These are phyloP conservation scores for Amitus sp. DNA, from an alignment of 2,888 invertebrate genomes.

Conservation along the genomic window DNA sequence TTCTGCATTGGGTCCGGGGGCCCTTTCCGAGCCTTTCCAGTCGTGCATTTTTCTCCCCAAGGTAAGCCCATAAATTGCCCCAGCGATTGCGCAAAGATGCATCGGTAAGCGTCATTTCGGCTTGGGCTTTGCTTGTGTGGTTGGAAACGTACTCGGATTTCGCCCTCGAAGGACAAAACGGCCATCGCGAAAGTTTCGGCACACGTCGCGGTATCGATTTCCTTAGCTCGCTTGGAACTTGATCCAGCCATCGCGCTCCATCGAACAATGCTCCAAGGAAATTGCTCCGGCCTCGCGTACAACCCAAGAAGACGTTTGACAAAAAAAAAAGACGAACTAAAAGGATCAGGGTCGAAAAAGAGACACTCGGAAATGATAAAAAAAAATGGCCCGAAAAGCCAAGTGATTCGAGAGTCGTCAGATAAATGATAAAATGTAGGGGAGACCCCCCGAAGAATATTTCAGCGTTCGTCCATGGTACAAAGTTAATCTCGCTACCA, in stretches of 20 bases:
- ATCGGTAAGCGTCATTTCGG: no score
- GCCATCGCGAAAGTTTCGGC: conserved; percentile 11
- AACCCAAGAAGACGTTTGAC: no score
- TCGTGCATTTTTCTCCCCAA: conserved; percentile 31
- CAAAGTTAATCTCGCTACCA: no score
- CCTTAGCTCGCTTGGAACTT: conserved; percentile 27
- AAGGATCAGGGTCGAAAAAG: background rate
- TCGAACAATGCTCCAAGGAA: conserved; percentile 26
- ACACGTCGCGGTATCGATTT: conserved; percentile 30
- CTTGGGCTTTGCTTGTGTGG: no score
- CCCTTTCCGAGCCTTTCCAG: conserved; percentile 41
- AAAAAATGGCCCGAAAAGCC: no score
- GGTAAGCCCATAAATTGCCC: no score
- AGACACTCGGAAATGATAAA: no score
- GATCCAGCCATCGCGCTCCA: conserved; percentile 29
- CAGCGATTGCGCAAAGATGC: no score
- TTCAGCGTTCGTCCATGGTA: no score
- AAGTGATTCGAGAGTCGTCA: no score
- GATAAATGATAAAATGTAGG: no score
- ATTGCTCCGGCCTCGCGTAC: conserved; percentile 21
- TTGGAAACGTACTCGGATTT: conserved; percentile 11
- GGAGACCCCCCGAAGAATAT: no score
- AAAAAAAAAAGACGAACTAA: conserved; percentile 13
- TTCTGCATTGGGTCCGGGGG: conserved; percentile 53
- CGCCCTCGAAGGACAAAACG: conserved; percentile 15